phyloP scores from a whole-genome alignment of 2,797 vertebrate species.

The Leuciscus waleckii region DNA sequence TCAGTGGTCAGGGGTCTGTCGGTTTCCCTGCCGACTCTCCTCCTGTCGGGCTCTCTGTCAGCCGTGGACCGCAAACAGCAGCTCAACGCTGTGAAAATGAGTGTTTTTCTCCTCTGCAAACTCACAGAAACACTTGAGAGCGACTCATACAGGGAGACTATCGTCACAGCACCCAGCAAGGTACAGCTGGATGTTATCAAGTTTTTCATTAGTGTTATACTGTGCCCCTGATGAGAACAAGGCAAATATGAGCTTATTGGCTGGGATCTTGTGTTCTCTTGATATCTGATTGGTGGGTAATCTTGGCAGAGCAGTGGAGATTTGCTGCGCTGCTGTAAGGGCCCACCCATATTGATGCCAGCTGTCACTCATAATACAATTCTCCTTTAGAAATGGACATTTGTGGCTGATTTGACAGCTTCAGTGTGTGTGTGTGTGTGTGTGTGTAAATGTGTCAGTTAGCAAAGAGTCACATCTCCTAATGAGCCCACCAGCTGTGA shows the following conservation, averaged over 20 bases:
- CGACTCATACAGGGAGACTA: slow-evolving; percentile 76
- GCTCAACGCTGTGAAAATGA: slow-evolving; percentile 94
- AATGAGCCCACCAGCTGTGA: slow-evolving; percentile 67
- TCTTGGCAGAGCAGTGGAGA: slow-evolving; percentile 86
- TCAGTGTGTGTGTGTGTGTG: slow-evolving; percentile 65
- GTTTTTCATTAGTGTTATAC: not conserved
- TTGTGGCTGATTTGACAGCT: slow-evolving; percentile 53
- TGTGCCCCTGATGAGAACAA: slow-evolving; percentile 85
- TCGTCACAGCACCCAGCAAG: slow-evolving; percentile 79
- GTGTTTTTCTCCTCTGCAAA: slow-evolving; percentile 88
- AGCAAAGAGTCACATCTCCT: slow-evolving; percentile 59
- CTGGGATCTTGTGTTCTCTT: slow-evolving; percentile 65
- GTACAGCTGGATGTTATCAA: slow-evolving; percentile 58
- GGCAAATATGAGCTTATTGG: slow-evolving; percentile 84
- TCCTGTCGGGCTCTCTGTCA: slow-evolving; percentile 75
- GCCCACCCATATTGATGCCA: slow-evolving; percentile 82
- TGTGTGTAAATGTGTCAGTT: slow-evolving; percentile 62
- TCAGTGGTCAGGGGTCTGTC: slow-evolving; percentile 87
- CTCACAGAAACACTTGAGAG: slow-evolving; percentile 88
- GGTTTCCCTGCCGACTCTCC: slow-evolving; percentile 80
- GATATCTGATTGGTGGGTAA: slow-evolving; percentile 83
- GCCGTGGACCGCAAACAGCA: slow-evolving; percentile 80
- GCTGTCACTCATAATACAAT: slow-evolving; percentile 50
- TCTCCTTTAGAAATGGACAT: slow-evolving; percentile 60
- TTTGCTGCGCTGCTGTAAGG: slow-evolving; percentile 87